phyloP scores from a whole-genome alignment of 2,888 invertebrate species.

The Temnothorax unifasciatus region DNA sequence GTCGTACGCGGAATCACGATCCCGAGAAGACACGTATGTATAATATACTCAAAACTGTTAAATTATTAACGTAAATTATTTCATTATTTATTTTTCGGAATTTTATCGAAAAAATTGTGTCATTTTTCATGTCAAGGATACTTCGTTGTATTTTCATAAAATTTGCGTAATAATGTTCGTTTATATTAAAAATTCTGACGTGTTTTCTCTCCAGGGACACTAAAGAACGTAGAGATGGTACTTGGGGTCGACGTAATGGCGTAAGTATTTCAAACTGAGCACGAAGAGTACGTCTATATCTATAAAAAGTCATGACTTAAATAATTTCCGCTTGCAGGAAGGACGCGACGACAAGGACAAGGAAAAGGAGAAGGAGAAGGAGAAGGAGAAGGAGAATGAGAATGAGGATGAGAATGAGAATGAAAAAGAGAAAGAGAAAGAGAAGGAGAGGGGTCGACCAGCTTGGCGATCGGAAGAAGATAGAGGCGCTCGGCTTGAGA shows the following conservation, averaged over 20 bases:
- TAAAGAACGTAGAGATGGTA: slow-evolving; percentile 79
- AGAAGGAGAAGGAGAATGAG: slow-evolving; percentile 74
- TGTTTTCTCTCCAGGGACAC: slow-evolving; percentile 59
- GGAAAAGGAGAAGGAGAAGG: slow-evolving; percentile 73
- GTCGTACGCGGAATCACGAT: slow-evolving; percentile 79
- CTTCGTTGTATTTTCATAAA: neutral
- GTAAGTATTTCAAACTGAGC: slow-evolving; percentile 70
- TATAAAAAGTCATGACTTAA: slow-evolving; percentile 8
- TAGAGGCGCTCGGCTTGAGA: slow-evolving; percentile 77
- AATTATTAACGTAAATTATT: neutral
- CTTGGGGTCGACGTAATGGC: slow-evolving; percentile 83
- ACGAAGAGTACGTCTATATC: slow-evolving; percentile 17
- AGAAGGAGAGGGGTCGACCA: slow-evolving; percentile 76
- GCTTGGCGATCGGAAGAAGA: slow-evolving; percentile 83
- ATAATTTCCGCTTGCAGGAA: slow-evolving; percentile 73
- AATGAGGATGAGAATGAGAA: slow-evolving; percentile 76
- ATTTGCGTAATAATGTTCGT: neutral
- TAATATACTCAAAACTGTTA: neutral
- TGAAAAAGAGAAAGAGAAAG: slow-evolving; percentile 67
- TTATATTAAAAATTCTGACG: neutral
- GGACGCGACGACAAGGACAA: slow-evolving; percentile 81
- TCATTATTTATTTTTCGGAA: neutral
- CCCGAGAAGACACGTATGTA: slow-evolving; percentile 81
- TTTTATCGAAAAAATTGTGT: neutral
- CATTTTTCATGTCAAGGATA: neutral